Evolutionary conservation across 1,140 invertebrate genomes (phyloP), one percentile per base, ranked within the genome.

Genomic region (Zaprionus vittiger): DNA sequence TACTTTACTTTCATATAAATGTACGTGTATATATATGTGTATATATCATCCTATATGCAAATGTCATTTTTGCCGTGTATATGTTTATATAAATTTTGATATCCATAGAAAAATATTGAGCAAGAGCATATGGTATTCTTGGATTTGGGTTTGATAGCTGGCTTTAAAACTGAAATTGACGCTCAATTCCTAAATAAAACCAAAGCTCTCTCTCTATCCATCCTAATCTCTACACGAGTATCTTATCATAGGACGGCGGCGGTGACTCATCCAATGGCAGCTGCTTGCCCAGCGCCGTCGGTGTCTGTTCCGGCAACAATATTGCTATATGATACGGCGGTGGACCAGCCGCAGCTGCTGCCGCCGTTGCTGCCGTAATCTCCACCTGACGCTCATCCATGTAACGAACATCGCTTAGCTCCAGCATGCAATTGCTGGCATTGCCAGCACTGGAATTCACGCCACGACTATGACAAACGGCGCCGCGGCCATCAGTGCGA

Each of bases 321-420:
- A 95, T 94, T 54, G 94, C 94, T 92, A 95, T 94, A 81, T 95
- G 94, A 91, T 95, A 95, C 37, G 94, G 94, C 15, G 94, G 94
- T 20, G 94, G 93, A 17, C 83, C 90, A 17, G 80, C 79, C 38
- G 77, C 57, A 34, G 81, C 68, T 54, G 73, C 79, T 59, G 77
- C 65, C 11, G 79, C 81, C 0, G 82, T 76, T 26, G 79, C 76
- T 11, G 81, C 64, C 62, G 61, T 77, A 31, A 79, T 49, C 37
- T 70, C 57, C 60, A 77, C 49, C 28, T 73, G 79, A 7, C 69
- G 81, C 38, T 82, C 81, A 56, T 89, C 81, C 70, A 81, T 56
- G 44, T 84, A 89, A 0, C 81, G 79, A 5, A 80, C 75, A 70
- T 83, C 75, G 34, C 72, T 80, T 31, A 91, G 52, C 76, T 80